Evolutionary conservation across 2,888 invertebrate genomes (phyloP).

Genomic region (Thymelicus lineola): DNA sequence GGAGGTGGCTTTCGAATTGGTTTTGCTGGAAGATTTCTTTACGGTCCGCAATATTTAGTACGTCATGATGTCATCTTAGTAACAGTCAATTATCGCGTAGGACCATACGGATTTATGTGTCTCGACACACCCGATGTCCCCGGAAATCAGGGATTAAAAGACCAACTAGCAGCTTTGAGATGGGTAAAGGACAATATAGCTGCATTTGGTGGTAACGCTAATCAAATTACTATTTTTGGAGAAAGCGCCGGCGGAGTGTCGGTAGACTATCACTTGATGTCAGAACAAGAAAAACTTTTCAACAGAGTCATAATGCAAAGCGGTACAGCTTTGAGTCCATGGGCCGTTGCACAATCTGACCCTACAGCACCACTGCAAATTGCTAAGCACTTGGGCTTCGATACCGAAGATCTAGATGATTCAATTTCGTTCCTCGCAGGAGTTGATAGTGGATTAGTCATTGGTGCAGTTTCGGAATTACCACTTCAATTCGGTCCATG

Average conservation of each 20-base stretch:
- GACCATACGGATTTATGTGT: slow-evolving; percentile 50
- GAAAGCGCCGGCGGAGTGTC: slow-evolving; percentile 52
- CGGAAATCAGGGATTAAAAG: slow-evolving; percentile 52
- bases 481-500: slow-evolving; percentile 36
- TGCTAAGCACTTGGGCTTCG: slow-evolving; percentile 47
- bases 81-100: slow-evolving; percentile 68
- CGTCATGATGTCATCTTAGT: slow-evolving; percentile 58
- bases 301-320: slow-evolving; percentile 52
- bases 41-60: slow-evolving; percentile 56
- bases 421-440: slow-evolving; percentile 47
- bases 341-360: slow-evolving; percentile 42
- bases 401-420: slow-evolving; percentile 43
- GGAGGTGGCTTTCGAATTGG: slow-evolving; percentile 64
- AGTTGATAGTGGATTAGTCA: slow-evolving; percentile 31
- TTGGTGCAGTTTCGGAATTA: slow-evolving; percentile 37
- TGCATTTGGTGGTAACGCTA: slow-evolving; percentile 51
- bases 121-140: slow-evolving; percentile 56
- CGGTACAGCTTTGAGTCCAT: slow-evolving; percentile 44
- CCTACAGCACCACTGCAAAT: slow-evolving; percentile 42
- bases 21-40: slow-evolving; percentile 51
- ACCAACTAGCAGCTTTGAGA: slow-evolving; percentile 49
- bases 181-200: slow-evolving; percentile 52
- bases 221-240: slow-evolving; percentile 51
- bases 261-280: slow-evolving; percentile 49
- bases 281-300: slow-evolving; percentile 48